A percentile compares a stretch with the other conserved stretches of the same genome.
phyloP scores from a whole-genome alignment of 2,797 vertebrate species.

The Hozukius guyotensis region DNA sequence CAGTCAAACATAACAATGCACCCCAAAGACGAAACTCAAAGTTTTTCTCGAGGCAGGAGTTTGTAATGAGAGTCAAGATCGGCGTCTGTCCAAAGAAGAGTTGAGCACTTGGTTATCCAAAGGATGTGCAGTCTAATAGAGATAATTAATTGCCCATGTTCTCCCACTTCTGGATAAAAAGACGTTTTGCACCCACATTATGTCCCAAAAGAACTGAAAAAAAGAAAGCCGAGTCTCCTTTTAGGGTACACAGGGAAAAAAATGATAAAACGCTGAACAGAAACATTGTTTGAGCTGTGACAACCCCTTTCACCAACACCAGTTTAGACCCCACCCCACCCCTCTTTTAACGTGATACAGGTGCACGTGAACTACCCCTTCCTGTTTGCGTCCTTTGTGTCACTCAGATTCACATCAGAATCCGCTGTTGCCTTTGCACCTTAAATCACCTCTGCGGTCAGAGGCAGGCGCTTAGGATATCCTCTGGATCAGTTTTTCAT shows the following conservation, averaged over 20 bases:
- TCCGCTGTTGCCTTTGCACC: conserved; percentile 9
- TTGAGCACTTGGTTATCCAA: conserved; percentile 18
- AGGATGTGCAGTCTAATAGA: conserved; percentile 31
- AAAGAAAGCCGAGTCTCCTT: conserved; percentile 70
- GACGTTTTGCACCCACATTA: conserved; percentile 9
- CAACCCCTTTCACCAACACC: conserved; percentile 38
- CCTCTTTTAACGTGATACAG: conserved; percentile 28
- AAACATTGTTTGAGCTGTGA: conserved; percentile 49
- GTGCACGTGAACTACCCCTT: conserved; percentile 43
- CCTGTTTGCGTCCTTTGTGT: conserved; percentile 41
- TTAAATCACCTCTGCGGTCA: neutral
- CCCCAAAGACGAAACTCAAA: conserved; percentile 28
- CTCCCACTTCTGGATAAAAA: conserved; percentile 24
- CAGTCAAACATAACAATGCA: conserved; percentile 23
- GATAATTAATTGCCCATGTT: conserved; percentile 34
- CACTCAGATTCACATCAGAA: conserved; percentile 44
- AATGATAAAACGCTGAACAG: conserved; percentile 45
- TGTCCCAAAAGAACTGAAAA: conserved; percentile 40
- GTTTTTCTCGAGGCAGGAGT: conserved; percentile 19
- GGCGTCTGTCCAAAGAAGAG: conserved; percentile 14
- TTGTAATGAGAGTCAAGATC: conserved; percentile 11
- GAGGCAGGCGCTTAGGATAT: conserved; percentile 87
- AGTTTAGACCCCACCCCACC: conserved; percentile 31
- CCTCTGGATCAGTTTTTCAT: conserved; percentile 98
- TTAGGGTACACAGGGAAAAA: conserved; percentile 42